Conservation (phyloP, 2,113 vertebrate species). For the Callipepla californica region DNA sequence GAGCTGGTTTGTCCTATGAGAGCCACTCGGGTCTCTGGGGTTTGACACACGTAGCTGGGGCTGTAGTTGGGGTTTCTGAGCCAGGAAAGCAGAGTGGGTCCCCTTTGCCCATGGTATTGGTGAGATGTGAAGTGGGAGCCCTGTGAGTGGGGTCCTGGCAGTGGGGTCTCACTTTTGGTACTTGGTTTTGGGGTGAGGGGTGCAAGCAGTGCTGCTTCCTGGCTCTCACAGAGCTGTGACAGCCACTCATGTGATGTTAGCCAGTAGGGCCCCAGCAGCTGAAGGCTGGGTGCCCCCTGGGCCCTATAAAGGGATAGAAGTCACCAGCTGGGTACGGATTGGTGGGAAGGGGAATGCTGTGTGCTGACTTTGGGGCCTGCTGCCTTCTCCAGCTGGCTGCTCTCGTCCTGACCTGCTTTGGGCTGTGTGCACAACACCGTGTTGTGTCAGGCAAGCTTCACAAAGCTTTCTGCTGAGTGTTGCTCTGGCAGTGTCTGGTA, state of each 20-base stretch:
- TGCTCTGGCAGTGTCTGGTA: neutral
- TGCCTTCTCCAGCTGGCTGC: neutral
- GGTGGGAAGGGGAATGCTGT: rapidly evolving
- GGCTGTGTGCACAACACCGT: neutral
- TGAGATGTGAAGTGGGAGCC: neutral
- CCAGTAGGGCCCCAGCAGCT: neutral
- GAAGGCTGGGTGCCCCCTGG: neutral
- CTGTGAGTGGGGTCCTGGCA: neutral
- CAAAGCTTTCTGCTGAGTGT: neutral
- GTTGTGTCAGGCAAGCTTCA: neutral
- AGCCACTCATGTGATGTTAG: neutral
- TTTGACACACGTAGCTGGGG: neutral
- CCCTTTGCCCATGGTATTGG: rapidly evolving
- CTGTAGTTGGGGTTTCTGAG: neutral
- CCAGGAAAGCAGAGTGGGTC: neutral
- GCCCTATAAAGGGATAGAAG: neutral
- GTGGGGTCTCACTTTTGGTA: neutral
- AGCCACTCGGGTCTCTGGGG: neutral
- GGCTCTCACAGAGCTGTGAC: neutral
- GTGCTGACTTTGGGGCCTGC: neutral
- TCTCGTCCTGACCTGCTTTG: neutral
- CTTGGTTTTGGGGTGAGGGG: neutral
- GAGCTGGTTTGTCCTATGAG: rapidly evolving
- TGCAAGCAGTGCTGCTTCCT: neutral
- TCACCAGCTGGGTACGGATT: rapidly evolving